These are phyloP conservation scores for Apodemus sylvaticus DNA, from an alignment of 2,113 vertebrate genomes.

Conservation along the genomic window DNA sequence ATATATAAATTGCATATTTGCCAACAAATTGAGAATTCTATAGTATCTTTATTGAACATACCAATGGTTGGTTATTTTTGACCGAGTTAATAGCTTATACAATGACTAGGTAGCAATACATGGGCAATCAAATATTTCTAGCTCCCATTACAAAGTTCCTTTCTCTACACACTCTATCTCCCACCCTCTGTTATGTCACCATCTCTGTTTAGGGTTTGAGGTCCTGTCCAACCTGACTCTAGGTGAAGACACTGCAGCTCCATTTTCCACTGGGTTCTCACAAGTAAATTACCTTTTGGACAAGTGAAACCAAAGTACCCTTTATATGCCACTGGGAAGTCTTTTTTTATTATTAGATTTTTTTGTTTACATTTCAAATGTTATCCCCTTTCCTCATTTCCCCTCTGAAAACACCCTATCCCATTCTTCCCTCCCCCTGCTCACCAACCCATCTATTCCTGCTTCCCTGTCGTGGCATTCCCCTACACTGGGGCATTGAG, in stretches of 20 bases:
- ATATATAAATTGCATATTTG: background rate
- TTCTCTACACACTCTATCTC: background rate
- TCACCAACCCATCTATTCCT: too few relatives aligned
- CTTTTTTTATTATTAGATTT: background rate
- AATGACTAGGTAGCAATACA: background rate
- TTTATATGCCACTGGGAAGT: background rate
- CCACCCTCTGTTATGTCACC: background rate
- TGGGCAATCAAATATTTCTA: background rate
- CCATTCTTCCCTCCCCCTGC: too few relatives aligned
- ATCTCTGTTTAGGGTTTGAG: background rate
- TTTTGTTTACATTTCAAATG: too few relatives aligned
- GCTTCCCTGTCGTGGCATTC: too few relatives aligned
- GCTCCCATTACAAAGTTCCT: background rate
- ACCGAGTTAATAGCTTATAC: background rate
- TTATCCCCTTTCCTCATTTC: too few relatives aligned
- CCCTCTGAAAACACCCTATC: too few relatives aligned
- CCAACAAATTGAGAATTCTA: background rate
- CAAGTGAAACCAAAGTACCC: background rate
- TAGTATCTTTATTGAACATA: background rate
- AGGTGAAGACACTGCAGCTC: background rate
- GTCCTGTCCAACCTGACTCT: background rate
- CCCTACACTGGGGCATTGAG: too few relatives aligned
- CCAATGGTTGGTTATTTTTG: background rate
- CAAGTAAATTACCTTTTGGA: background rate
- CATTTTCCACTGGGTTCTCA: background rate